Evolutionary conservation across 2,113 vertebrate genomes (phyloP), one percentile per base, ranked within the genome.

Genomic region (Tringa solitaria): DNA sequence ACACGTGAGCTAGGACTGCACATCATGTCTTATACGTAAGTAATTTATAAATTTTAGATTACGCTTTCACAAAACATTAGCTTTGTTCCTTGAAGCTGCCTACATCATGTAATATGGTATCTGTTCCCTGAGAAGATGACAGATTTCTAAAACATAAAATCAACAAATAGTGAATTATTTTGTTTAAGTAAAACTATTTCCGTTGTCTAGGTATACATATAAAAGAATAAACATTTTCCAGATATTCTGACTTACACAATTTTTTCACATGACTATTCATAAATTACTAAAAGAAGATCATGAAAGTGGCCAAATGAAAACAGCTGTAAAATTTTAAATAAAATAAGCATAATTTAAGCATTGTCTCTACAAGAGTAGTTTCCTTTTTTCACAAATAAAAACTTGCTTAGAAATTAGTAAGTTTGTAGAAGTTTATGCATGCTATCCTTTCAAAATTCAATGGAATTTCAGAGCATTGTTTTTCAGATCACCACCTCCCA

Each of bases 121-220:
- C 43, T 90, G 46, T 83, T 94, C 27, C n/a, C 7, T 90, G 68
- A 90, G 51, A 85, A 81, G 72, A 84, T 69, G 85, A 85, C 59
- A 92, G 43, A 74, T 73, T 73, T 89, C 59, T 93, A 50, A 96
- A 93, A 70, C 35, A 78, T 45, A 76, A 91, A 82, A 76, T 83
- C 39, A 88, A 83, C 22, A 85, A 83, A 80, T 12, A 77, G 4
- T 54, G 41, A 77, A 86, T 86, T 56, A 59, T 83, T 85, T 88
- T 87, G 43, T 87, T 96, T 91, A 80, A 87, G 8, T 53, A 73
- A 92, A 80, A 50, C 5, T 61, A 48, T 85, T 95, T 93, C 32
- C 0, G 0, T 77, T 93, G 57, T 33, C 35, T 86, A 84, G 41
- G 37, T 91, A 78, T 70, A 39, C 18, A 64, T 35, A 43, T 43